Evolutionary conservation across 2,113 vertebrate genomes (phyloP).

Genomic region (Podiceps cristatus): DNA sequence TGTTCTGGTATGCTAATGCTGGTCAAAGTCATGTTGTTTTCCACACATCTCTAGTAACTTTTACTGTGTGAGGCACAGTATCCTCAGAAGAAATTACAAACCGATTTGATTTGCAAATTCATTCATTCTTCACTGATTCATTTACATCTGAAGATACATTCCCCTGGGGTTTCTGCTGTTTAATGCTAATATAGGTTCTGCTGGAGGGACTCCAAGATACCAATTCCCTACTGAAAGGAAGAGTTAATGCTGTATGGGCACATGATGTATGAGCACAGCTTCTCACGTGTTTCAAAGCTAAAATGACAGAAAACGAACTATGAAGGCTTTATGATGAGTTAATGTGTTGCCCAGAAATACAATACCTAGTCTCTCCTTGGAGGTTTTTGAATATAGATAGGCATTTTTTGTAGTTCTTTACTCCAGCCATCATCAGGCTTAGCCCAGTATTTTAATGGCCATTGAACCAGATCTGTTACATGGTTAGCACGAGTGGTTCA

Average conservation of each 20-base stretch:
- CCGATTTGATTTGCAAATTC: constrained; percentile 10
- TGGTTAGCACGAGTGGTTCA: not conserved
- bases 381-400: not conserved
- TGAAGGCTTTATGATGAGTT: not conserved
- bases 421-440: not conserved
- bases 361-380: not conserved
- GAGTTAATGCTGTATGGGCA: not conserved
- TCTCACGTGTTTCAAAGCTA: not conserved
- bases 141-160: constrained; percentile 12
- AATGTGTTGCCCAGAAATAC: not conserved
- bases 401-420: not conserved
- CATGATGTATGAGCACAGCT: not conserved
- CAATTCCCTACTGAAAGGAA: not conserved
- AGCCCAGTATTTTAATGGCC: not conserved
- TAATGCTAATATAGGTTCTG: not conserved
- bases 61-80: not conserved
- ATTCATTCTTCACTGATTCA: not conserved
- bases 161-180: not conserved
- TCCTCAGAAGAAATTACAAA: constrained; percentile 20
- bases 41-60: not conserved
- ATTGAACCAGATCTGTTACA: not conserved
- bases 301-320: not conserved
- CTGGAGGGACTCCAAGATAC: not conserved
- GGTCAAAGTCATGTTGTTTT: not conserved
- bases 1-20: not conserved